Percentiles rank a stretch among this genome's conserved stretches.
phyloP scores from a whole-genome alignment of 2,113 vertebrate genomes.

The Physeter macrocephalus region DNA sequence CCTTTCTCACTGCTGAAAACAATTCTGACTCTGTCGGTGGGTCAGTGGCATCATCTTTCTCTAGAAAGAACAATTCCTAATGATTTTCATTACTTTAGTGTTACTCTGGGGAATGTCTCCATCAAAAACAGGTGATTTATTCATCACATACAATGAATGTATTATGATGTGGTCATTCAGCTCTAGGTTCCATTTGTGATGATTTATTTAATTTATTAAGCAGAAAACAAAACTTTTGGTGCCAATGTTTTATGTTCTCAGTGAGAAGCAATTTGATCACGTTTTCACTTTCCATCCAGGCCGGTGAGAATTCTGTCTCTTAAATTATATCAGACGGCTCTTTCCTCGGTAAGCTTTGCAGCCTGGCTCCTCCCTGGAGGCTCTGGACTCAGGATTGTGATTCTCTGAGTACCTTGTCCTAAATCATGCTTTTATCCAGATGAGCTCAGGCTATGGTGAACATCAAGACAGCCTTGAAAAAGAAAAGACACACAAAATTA shows the following conservation, averaged over 20 bases:
- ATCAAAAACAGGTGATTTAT: background rate
- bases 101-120: background rate
- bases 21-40: background rate
- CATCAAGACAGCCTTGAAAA: background rate
- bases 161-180: background rate
- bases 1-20: background rate
- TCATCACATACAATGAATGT: background rate
- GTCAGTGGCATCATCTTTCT: background rate
- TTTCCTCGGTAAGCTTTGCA: background rate
- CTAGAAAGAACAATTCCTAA: background rate
- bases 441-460: background rate
- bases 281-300: background rate
- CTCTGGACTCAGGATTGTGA: background rate
- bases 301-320: background rate
- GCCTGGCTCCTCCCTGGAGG: background rate
- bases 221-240: background rate
- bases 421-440: background rate
- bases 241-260: background rate
- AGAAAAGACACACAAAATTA: background rate
- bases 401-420: background rate
- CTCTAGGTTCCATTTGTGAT: background rate
- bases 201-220: slow-evolving; percentile 27
- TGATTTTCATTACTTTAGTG: background rate
- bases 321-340: background rate
- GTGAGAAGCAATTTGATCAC: background rate